Conservation (phyloP, 2,888 invertebrate genomes). For the Chesias legatella region DNA sequence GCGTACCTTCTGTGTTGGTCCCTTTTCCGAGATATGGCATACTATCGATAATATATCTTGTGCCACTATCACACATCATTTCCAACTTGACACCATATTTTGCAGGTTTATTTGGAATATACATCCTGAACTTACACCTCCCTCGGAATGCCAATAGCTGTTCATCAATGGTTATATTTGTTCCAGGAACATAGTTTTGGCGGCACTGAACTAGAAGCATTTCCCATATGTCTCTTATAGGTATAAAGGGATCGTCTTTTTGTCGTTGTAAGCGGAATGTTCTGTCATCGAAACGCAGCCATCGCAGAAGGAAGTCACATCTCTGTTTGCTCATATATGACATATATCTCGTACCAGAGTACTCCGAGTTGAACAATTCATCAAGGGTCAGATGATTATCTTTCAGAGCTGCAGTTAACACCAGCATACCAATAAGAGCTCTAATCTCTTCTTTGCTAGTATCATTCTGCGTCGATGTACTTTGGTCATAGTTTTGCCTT, state of each 20-base stretch:
- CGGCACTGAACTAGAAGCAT: conserved; percentile 23
- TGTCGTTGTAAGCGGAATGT: conserved; percentile 17
- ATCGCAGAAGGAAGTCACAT: conserved; percentile 27
- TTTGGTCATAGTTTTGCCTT: conserved; percentile 9
- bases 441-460: conserved; percentile 12
- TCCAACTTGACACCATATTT: conserved; percentile 42
- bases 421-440: conserved; percentile 21
- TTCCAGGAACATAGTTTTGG: conserved; percentile 27
- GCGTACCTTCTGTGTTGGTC: conserved; percentile 32
- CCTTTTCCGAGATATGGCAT: conserved; percentile 36
- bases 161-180: conserved; percentile 30
- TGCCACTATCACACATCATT: conserved; percentile 36
- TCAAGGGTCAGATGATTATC: conserved; percentile 28
- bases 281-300: conserved; percentile 31
- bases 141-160: conserved; percentile 29
- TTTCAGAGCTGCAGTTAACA: conserved; percentile 21
- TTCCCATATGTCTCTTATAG: conserved; percentile 28
- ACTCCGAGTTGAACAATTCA: conserved; percentile 26
- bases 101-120: conserved; percentile 39
- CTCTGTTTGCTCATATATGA: conserved; percentile 27
- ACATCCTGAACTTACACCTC: conserved; percentile 30
- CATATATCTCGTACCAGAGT: conserved; percentile 22
- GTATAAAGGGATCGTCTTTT: conserved; percentile 21
- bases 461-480: conserved; percentile 7
- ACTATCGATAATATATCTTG: conserved; percentile 37